These are phyloP conservation scores for Anguilla rostrata DNA, from an alignment of 2,113 vertebrate genomes.

Conservation along the genomic window DNA sequence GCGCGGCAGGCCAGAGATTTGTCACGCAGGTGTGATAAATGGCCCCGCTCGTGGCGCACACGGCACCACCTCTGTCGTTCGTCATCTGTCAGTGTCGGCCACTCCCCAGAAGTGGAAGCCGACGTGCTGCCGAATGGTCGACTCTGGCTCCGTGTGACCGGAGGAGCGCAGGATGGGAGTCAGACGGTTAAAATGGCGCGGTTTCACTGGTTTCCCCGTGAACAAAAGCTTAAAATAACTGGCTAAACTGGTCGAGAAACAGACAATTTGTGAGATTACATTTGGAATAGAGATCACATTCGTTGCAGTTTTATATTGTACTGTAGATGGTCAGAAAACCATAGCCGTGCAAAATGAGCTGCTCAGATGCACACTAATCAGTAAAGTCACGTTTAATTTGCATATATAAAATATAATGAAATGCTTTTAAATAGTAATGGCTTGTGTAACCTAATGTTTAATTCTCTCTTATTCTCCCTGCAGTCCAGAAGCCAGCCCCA, in stretches of 20 bases:
- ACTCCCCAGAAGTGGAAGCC: not conserved
- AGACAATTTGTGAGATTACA: not conserved
- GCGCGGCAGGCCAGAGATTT: not conserved
- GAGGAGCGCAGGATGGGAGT: not conserved
- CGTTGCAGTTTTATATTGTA: not conserved
- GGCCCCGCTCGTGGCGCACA: not conserved
- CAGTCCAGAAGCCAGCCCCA: conserved; percentile 22
- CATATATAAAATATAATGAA: not conserved
- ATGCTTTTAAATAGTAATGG: not conserved
- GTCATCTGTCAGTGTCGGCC: not conserved
- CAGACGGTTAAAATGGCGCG: not conserved
- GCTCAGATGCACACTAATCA: not conserved
- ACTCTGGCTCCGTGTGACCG: not conserved
- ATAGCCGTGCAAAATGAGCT: too few species aligned
- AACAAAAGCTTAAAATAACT: not conserved
- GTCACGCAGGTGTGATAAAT: conserved; percentile 16
- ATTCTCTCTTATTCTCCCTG: not conserved
- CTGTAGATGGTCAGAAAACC: not conserved
- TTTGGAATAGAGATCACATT: not conserved
- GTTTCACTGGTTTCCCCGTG: not conserved
- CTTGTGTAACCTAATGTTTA: not conserved
- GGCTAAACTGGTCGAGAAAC: not conserved
- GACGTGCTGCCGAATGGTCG: not conserved
- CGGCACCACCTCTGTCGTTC: not conserved
- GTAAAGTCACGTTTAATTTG: not conserved